Evolutionary conservation across 2,888 invertebrate species (phyloP).

Genomic region (Platypus cylindrus): DNA sequence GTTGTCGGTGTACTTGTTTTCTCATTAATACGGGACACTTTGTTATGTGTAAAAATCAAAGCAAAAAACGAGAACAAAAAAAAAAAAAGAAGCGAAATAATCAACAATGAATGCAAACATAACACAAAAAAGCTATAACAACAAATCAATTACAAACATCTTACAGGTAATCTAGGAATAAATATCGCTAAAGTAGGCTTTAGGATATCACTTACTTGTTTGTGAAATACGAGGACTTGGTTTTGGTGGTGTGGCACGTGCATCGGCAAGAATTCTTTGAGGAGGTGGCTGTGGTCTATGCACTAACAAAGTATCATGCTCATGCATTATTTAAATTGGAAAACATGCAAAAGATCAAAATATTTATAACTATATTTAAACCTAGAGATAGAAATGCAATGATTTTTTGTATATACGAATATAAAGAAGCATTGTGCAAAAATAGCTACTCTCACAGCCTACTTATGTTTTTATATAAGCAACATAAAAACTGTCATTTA

Average conservation of each 20-base stretch:
- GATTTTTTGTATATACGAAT: background rate
- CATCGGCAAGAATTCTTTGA: slow-evolving; percentile 12
- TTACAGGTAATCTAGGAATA: too few species aligned
- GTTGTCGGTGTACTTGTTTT: too few species aligned
- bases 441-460: too few species aligned
- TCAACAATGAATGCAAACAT: background rate
- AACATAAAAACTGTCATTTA: too few species aligned
- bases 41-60: slow-evolving; percentile 19
- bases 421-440: too few species aligned
- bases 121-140: background rate
- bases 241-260: slow-evolving; percentile 10
- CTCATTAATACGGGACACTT: slow-evolving; percentile 32
- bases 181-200: too few species aligned
- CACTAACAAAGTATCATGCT: slow-evolving; percentile 32
- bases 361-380: background rate
- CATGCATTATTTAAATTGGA: slow-evolving; percentile 22
- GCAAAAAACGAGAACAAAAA: slow-evolving; percentile 18
- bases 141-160: too few species aligned
- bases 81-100: slow-evolving; percentile 18
- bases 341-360: slow-evolving; percentile 5
- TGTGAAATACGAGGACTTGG: slow-evolving; percentile 22
- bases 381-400: background rate
- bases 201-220: slow-evolving; percentile 25
- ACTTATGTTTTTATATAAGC: too few species aligned
- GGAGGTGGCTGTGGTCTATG: slow-evolving; percentile 28